Evolutionary conservation across 92 coral and sea anemone species (phyloP).

Genomic region (Nematostella vectensis): DNA sequence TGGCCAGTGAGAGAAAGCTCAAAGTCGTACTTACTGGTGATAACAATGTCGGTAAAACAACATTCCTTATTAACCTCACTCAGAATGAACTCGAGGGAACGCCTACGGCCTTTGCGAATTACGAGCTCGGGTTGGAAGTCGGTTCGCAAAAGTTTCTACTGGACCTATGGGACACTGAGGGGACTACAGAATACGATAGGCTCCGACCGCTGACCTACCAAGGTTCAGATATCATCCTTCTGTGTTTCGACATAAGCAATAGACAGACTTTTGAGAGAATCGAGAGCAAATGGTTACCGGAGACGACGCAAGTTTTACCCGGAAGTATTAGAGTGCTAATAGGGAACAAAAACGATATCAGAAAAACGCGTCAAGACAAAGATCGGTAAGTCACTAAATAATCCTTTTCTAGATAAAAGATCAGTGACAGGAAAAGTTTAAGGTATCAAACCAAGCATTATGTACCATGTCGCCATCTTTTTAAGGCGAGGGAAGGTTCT

Average conservation of each 20-base stretch:
- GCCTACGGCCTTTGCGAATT: background rate
- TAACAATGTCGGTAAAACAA: background rate
- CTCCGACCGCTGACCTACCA: background rate
- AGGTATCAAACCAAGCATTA: too few relatives aligned
- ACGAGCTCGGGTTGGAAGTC: background rate
- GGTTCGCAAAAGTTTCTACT: background rate
- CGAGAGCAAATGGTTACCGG: background rate
- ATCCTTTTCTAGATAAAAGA: too few relatives aligned
- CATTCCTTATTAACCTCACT: background rate
- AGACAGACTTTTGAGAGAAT: background rate
- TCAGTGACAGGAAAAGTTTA: too few relatives aligned
- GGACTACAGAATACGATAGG: background rate
- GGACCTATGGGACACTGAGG: background rate
- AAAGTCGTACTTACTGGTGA: background rate
- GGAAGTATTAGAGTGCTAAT: background rate
- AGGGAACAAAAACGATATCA: background rate
- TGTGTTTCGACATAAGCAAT: background rate
- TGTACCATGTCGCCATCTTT: too few relatives aligned
- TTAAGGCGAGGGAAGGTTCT: too few relatives aligned
- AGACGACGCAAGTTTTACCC: background rate
- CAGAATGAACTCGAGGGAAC: background rate
- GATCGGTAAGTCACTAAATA: background rate
- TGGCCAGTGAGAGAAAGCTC: background rate
- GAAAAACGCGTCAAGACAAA: background rate
- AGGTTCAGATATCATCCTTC: background rate